Evolutionary conservation across 2,888 invertebrate species (phyloP).

Genomic region (Phyllotreta cruciferae): DNA sequence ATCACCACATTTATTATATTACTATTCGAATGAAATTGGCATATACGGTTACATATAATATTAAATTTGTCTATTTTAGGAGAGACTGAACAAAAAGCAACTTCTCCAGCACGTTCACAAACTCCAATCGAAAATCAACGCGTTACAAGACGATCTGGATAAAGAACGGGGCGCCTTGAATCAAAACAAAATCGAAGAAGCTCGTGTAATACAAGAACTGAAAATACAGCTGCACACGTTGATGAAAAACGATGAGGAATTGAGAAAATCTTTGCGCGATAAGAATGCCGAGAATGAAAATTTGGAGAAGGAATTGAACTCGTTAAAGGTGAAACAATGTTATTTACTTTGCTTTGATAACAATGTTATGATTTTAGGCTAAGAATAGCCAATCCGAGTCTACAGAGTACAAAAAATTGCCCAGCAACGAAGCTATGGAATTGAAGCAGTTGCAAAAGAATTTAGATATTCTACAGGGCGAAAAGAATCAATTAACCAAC

Average conservation of each 20-base stretch:
- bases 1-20: background rate
- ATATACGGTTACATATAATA: too few relatives aligned
- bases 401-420: slow-evolving; percentile 54
- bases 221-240: slow-evolving; percentile 70
- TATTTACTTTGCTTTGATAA: slow-evolving; percentile 14
- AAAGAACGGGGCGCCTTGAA: slow-evolving; percentile 67
- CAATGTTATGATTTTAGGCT: background rate
- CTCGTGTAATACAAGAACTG: slow-evolving; percentile 70
- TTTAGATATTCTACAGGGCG: slow-evolving; percentile 41
- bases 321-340: slow-evolving; percentile 40
- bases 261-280: slow-evolving; percentile 67
- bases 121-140: slow-evolving; percentile 53
- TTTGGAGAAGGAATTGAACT: slow-evolving; percentile 52
- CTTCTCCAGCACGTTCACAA: slow-evolving; percentile 40
- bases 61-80: slow-evolving; percentile 22
- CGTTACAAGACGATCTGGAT: slow-evolving; percentile 62
- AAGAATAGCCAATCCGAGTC: slow-evolving; percentile 41
- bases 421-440: slow-evolving; percentile 47
- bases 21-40: background rate
- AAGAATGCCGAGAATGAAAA: slow-evolving; percentile 61
- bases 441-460: slow-evolving; percentile 46
- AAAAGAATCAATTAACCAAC: slow-evolving; percentile 43
- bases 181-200: slow-evolving; percentile 68
- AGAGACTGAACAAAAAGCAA: slow-evolving; percentile 43
- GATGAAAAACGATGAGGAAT: slow-evolving; percentile 69